Base-by-base conservation (phyloP, 2,113 vertebrate genomes). In the Gobio gobio region DNA sequence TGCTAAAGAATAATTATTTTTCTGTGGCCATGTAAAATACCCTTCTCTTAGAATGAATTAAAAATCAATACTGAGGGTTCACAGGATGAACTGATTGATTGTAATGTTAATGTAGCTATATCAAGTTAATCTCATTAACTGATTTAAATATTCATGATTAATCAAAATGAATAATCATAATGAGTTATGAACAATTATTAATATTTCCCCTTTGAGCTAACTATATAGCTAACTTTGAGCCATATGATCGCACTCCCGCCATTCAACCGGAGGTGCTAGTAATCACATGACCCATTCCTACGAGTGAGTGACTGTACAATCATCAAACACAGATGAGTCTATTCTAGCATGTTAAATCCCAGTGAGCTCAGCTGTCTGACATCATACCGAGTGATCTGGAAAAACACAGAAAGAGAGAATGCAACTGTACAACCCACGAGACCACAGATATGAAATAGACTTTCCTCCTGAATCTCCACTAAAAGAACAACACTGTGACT, bases 301-400 rank as follows among this genome's bases (percentile, higher is more conserved):
- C 8, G 6, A 29, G 14, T 75, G 73, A 74, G n/a, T 75, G 72
- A 76, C 47, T 76, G 36, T 70, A 26, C 43, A 54, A 51, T 26
- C 63, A 33, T 66, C 64, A 33, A 68, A 68, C 24, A 66, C 64
- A 54, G 73, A 70, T 12, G 66, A 70, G 66, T 70, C 13, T 8
- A 76, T 10, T 12, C 73, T 54, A 49, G 73, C 24, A 26, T 51
- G 47, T 8, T 54, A 76, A 76, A 78, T 61, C 14, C 8, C 56
- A 24, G 33, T 78, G 54, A 59, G 10, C 76, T n/a, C 54, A n/a
- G 33, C 76, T 59, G 54, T 36, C 56, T 61, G 76, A 78, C 76
- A 9, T 78, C 56, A 43, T 78, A 8, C 5, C 6, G 18, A 59
- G 33, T 24, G 16, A 59, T 14, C 33, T 78, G 76, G 76, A 59